Conservation (phyloP, 2,888 invertebrate genomes). For the Nudaria mundana region DNA sequence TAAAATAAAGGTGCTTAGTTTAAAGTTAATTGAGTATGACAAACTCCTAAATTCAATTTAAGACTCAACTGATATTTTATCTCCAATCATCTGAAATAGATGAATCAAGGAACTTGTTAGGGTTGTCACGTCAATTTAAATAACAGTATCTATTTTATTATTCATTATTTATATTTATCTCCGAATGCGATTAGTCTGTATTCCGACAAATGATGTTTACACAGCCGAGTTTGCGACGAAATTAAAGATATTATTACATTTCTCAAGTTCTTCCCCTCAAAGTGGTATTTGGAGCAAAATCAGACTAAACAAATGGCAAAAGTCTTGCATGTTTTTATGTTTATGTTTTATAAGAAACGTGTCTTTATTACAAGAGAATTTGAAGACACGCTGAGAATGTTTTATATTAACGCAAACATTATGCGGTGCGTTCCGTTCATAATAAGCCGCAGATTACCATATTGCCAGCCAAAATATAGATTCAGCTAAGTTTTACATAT, state of each 20-base stretch:
- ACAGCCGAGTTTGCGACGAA: slow-evolving; percentile 48
- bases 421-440: slow-evolving; percentile 22
- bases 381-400: too few relatives aligned
- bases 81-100: neutral
- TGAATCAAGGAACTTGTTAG: neutral
- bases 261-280: slow-evolving; percentile 42
- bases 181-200: slow-evolving; percentile 44
- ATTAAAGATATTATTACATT: slow-evolving; percentile 67
- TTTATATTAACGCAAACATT: slow-evolving; percentile 40
- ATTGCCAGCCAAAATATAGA: too few relatives aligned
- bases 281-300: slow-evolving; percentile 38
- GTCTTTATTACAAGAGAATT: slow-evolving; percentile 31
- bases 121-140: slow-evolving; percentile 19
- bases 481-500: too few relatives aligned
- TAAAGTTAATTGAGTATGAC: too few relatives aligned
- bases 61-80: too few relatives aligned
- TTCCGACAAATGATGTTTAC: slow-evolving; percentile 51
- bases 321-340: slow-evolving; percentile 33
- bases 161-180: slow-evolving; percentile 46
- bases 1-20: too few relatives aligned
- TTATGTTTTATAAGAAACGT: slow-evolving; percentile 25
- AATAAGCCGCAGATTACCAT: too few relatives aligned
- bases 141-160: slow-evolving; percentile 40
- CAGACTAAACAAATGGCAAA: slow-evolving; percentile 41
- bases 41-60: too few relatives aligned